Percentiles rank a stretch among this genome's conserved stretches.
Evolutionary conservation across 2,113 vertebrate species (phyloP).

Genomic region (Salminus brasiliensis): DNA sequence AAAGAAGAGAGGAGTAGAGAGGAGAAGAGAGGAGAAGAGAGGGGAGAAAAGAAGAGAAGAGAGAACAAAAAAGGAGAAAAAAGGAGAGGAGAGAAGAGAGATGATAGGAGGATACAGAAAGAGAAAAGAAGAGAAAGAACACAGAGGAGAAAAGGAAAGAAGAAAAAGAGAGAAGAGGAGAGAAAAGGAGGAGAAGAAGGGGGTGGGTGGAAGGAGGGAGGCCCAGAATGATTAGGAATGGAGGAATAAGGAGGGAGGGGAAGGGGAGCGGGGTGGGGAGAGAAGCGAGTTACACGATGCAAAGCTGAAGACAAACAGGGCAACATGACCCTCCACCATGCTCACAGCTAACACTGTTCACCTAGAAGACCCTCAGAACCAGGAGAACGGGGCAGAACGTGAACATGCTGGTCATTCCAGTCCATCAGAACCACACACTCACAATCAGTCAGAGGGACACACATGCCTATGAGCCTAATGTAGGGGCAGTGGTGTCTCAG

Average conservation of each 20-base stretch:
- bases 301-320: neutral
- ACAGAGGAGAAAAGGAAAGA: too few relatives aligned
- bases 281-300: slow-evolving; percentile 24
- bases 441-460: neutral
- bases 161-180: too few relatives aligned
- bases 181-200: neutral
- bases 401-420: neutral
- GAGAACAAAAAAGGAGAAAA: too few relatives aligned
- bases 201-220: neutral
- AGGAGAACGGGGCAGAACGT: neutral
- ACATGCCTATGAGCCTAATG: neutral
- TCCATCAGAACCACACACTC: neutral
- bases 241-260: neutral
- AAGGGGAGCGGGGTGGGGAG: slow-evolving; percentile 10
- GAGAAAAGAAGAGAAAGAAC: too few relatives aligned
- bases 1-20: too few relatives aligned
- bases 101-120: too few relatives aligned
- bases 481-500: too few relatives aligned
- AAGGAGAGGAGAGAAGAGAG: too few relatives aligned
- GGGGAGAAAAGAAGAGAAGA: too few relatives aligned
- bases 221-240: slow-evolving; percentile 25
- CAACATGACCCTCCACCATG: slow-evolving; percentile 3
- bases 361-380: neutral
- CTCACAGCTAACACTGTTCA: neutral
- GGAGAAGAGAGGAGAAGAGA: too few relatives aligned